phyloP scores from a whole-genome alignment of 2,888 invertebrate genomes.

The Sipha maydis region DNA sequence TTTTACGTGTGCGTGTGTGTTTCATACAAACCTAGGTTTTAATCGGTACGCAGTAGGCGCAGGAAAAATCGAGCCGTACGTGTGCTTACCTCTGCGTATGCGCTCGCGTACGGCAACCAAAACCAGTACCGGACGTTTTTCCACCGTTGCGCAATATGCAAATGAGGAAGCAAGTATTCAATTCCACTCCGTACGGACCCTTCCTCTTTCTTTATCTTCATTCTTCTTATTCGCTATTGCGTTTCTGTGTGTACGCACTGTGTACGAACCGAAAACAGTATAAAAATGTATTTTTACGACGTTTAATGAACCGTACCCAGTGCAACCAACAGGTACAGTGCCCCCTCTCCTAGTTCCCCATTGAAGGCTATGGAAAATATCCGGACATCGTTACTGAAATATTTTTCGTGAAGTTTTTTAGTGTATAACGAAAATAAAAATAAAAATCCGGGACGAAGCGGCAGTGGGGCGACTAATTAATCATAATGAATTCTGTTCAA shows the following conservation, averaged over 20 bases:
- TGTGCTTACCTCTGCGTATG: too few relatives aligned
- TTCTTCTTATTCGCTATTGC: neutral
- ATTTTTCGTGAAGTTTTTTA: neutral
- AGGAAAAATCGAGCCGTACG: neutral
- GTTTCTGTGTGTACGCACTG: too few relatives aligned
- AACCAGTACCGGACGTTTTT: slow-evolving; percentile 2
- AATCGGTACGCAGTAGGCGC: too few relatives aligned
- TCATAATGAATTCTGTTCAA: neutral
- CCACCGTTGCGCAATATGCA: slow-evolving; percentile 23
- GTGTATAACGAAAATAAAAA: neutral
- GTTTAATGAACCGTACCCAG: slow-evolving; percentile 17
- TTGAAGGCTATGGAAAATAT: neutral
- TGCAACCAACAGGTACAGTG: neutral
- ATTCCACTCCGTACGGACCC: neutral
- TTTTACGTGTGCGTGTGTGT: neutral
- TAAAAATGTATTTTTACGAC: neutral
- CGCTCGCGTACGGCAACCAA: neutral
- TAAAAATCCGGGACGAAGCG: neutral
- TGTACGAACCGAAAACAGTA: slow-evolving; percentile 1
- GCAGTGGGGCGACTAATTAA: neutral
- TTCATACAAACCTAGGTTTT: too few relatives aligned
- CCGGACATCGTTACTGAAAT: neutral
- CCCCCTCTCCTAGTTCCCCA: neutral
- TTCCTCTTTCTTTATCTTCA: neutral
- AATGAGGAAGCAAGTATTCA: slow-evolving; percentile 7